Evolutionary conservation across 2,113 vertebrate genomes (phyloP).

Genomic region (Nannospalax galili): DNA sequence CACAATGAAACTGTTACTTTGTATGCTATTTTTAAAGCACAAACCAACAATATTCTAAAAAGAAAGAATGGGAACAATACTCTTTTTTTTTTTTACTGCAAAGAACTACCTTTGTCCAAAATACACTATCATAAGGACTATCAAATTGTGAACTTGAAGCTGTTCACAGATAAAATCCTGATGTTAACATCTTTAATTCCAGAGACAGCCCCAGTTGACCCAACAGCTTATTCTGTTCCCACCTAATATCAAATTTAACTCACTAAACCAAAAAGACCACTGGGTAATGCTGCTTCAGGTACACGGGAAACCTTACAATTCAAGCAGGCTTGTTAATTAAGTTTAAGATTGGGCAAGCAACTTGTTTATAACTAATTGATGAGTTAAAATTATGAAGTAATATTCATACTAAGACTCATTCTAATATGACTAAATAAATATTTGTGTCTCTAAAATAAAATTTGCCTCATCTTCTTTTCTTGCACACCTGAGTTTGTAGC

Average conservation of each 20-base stretch:
- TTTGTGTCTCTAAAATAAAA: not conserved
- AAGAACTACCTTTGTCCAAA: not conserved
- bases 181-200: not conserved
- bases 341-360: slow-evolving; percentile 22
- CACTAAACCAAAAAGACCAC: not conserved
- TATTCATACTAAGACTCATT: not conserved
- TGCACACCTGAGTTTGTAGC: not conserved
- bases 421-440: slow-evolving; percentile 51
- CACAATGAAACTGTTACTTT: not conserved
- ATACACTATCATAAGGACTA: not conserved
- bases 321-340: slow-evolving; percentile 5
- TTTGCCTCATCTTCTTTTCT: slow-evolving; percentile 1
- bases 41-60: not conserved
- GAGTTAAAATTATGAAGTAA: slow-evolving; percentile 12
- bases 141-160: not conserved
- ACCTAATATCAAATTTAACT: not conserved
- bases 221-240: not conserved
- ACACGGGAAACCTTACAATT: not conserved
- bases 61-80: not conserved
- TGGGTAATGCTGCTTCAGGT: not conserved
- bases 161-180: not conserved
- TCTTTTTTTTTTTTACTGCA: not conserved
- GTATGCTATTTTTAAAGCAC: not conserved
- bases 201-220: not conserved
- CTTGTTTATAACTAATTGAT: slow-evolving; percentile 20